Percentiles rank a stretch among this genome's conserved stretches.
Evolutionary conservation across 1,140 invertebrate species (phyloP).

Genomic region (Drosophila parabipectinata): DNA sequence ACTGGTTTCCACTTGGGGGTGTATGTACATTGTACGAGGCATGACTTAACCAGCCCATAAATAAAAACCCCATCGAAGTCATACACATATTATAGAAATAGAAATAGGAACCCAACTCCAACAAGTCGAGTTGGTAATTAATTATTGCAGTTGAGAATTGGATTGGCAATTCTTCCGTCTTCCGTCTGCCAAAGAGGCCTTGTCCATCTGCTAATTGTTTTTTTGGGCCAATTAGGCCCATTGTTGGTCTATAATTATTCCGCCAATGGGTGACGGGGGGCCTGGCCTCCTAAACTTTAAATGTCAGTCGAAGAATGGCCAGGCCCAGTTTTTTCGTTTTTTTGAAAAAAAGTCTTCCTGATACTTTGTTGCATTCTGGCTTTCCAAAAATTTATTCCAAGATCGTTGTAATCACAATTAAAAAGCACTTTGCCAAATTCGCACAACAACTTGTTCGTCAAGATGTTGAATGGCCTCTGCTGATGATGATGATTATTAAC

Average conservation of each 20-base stretch:
- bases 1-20: constrained; percentile 44
- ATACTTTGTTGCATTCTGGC: constrained; percentile 26
- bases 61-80: background rate
- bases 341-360: constrained; percentile 16
- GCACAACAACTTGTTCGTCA: constrained; percentile 52
- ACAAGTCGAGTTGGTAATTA: constrained; percentile 58
- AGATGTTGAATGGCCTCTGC: constrained; percentile 6
- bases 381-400: background rate
- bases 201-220: constrained; percentile 60
- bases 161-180: constrained; percentile 52
- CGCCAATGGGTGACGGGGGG: background rate
- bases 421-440: constrained; percentile 72
- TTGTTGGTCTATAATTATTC: constrained; percentile 55
- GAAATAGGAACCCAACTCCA: background rate
- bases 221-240: constrained; percentile 43
- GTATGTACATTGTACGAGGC: constrained; percentile 4
- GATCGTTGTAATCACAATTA: constrained; percentile 68
- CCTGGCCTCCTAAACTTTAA: constrained; percentile 77
- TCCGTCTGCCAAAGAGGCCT: constrained; percentile 38
- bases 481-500: constrained; percentile 16
- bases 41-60: constrained; percentile 1
- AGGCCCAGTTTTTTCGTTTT: constrained; percentile 30
- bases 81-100: constrained; percentile 16
- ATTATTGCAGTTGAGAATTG: constrained; percentile 43
- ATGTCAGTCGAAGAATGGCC: constrained; percentile 65